Percentiles rank a stretch among this genome's conserved stretches.
Evolutionary conservation across 2,113 vertebrate genomes (phyloP).

Genomic region (Probosciger aterrimus): DNA sequence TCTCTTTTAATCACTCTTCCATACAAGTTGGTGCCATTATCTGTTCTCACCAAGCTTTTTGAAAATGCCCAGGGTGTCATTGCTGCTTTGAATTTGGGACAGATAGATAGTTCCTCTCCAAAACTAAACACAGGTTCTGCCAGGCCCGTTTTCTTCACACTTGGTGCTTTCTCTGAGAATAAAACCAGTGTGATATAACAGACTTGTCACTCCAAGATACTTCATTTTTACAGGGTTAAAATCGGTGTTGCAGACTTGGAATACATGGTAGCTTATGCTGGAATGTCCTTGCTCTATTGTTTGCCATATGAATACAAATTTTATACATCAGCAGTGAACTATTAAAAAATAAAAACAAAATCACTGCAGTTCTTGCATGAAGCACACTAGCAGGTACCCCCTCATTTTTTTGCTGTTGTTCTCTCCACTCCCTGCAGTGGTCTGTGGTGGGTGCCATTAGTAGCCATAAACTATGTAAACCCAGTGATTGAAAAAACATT

Average conservation of each 20-base stretch:
- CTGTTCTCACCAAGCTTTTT: background rate
- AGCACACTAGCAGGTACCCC: background rate
- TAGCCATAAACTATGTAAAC: background rate
- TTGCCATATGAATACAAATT: background rate
- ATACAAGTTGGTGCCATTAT: background rate
- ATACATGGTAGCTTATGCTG: background rate
- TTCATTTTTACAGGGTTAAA: background rate
- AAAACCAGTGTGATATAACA: background rate
- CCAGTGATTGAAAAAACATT: background rate
- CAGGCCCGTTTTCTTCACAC: background rate
- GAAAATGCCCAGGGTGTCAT: background rate
- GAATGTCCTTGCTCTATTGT: background rate
- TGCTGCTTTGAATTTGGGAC: background rate
- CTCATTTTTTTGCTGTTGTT: background rate
- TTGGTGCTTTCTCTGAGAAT: background rate
- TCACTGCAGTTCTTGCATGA: background rate
- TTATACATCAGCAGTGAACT: background rate
- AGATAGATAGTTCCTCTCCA: conserved; percentile 38
- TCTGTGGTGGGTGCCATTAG: background rate
- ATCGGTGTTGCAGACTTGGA: background rate
- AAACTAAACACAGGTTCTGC: conserved; percentile 18
- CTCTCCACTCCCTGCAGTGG: background rate
- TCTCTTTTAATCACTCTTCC: conserved; percentile 11
- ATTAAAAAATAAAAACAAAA: background rate
- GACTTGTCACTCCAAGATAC: background rate